Evolutionary conservation across 2,113 vertebrate species (phyloP).

Genomic region (Dipodomys spectabilis): DNA sequence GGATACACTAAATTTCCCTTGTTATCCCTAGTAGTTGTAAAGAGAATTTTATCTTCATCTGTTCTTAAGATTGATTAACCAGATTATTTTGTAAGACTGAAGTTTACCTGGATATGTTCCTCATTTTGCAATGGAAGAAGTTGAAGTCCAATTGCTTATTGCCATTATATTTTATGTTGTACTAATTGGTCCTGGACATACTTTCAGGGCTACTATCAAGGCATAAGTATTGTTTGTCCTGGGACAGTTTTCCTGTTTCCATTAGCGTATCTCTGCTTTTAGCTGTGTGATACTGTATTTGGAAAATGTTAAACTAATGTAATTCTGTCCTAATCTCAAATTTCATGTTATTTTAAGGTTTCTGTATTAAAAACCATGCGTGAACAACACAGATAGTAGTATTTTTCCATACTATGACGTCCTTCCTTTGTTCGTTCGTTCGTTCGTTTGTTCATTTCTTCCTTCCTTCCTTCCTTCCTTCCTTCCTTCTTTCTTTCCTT

Average conservation of each 20-base stretch:
- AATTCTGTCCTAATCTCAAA: not conserved
- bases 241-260: not conserved
- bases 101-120: not conserved
- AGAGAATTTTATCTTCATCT: constrained; percentile 19
- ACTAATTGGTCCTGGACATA: not conserved
- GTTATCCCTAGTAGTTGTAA: constrained; percentile 40
- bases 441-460: too few species aligned
- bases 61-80: not conserved
- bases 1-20: not conserved
- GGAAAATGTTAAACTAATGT: not conserved
- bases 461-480: too few species aligned
- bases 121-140: constrained; percentile 36
- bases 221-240: not conserved
- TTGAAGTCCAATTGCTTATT: not conserved
- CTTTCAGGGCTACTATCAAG: not conserved
- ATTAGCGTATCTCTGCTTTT: not conserved
- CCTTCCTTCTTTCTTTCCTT: too few species aligned
- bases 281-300: not conserved
- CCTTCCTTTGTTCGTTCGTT: too few species aligned
- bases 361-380: not conserved
- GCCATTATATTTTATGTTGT: not conserved
- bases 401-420: constrained; percentile 11
- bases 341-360: not conserved
- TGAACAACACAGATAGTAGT: not conserved
- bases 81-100: constrained; percentile 8